These are phyloP conservation scores for Calliphora vicina DNA, from an alignment of 1,140 invertebrate species.

Conservation along the genomic window DNA sequence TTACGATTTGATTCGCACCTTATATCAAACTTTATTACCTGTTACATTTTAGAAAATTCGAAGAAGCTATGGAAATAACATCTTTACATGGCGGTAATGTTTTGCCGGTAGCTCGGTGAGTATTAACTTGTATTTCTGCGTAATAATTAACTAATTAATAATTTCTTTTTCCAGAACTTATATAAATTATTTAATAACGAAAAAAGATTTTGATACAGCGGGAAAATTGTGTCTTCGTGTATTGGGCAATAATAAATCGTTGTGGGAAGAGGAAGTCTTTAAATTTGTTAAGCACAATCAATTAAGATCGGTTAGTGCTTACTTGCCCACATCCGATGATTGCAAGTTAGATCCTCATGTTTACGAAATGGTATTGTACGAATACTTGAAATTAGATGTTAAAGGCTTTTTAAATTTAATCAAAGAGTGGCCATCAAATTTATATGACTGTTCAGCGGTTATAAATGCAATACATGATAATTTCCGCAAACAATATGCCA, in stretches of 20 bases:
- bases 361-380: constrained; percentile 95
- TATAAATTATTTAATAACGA: constrained; percentile 81
- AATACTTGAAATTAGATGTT: constrained; percentile 88
- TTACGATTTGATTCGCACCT: too few relatives aligned
- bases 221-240: constrained; percentile 84
- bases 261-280: constrained; percentile 94
- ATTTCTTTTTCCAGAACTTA: constrained; percentile 69
- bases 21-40: too few relatives aligned
- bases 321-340: constrained; percentile 77
- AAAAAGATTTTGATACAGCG: constrained; percentile 81
- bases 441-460: constrained; percentile 88
- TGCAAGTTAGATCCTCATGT: constrained; percentile 81
- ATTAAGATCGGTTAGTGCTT: constrained; percentile 83
- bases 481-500: constrained; percentile 74
- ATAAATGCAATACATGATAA: constrained; percentile 86
- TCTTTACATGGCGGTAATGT: constrained; percentile 64
- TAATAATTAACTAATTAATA: neutral
- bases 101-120: constrained; percentile 52
- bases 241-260: constrained; percentile 80
- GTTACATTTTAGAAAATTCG: constrained; percentile 69
- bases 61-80: constrained; percentile 78
- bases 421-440: constrained; percentile 82
- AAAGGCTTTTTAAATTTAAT: constrained; percentile 85
- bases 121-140: neutral
- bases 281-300: constrained; percentile 89